Conservation (phyloP, 2,888 invertebrate genomes). For the Hecatera dysodea region DNA sequence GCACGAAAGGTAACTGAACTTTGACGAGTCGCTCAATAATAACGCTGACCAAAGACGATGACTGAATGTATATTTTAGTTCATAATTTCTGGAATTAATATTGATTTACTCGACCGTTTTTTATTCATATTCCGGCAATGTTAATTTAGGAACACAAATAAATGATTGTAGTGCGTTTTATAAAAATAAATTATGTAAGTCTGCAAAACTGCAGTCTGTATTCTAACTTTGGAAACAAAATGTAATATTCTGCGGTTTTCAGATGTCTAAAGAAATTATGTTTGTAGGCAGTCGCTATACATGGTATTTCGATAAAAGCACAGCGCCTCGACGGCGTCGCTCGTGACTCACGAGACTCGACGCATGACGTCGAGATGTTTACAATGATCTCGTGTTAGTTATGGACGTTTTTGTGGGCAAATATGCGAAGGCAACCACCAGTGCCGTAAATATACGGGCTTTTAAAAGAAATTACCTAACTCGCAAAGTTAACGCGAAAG, state of each 20-base stretch:
- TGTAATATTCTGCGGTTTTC: conserved; percentile 38
- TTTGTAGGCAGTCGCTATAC: conserved; percentile 71
- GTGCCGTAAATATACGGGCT: conserved; percentile 38
- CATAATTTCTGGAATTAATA: conserved; percentile 19
- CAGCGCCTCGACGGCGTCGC: conserved; percentile 64
- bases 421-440: conserved; percentile 39
- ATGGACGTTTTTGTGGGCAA: conserved; percentile 50
- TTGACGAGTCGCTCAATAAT: conserved; percentile 55
- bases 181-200: conserved; percentile 19
- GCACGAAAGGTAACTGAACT: conserved; percentile 73
- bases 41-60: conserved; percentile 58
- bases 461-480: conserved; percentile 34
- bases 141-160: conserved; percentile 11
- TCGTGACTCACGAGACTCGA: conserved; percentile 77
- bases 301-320: conserved; percentile 77
- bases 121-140: background rate
- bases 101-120: background rate
- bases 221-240: conserved; percentile 1
- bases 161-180: conserved; percentile 4
- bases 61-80: conserved; percentile 45
- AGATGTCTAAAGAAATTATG: conserved; percentile 44
- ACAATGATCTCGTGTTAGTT: conserved; percentile 62
- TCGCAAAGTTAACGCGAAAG: conserved; percentile 23
- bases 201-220: conserved; percentile 32
- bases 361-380: conserved; percentile 73